Evolutionary conservation across 2,797 vertebrate species (phyloP), one percentile per base, ranked within the genome.

Genomic region (Urophycis tenuis): DNA sequence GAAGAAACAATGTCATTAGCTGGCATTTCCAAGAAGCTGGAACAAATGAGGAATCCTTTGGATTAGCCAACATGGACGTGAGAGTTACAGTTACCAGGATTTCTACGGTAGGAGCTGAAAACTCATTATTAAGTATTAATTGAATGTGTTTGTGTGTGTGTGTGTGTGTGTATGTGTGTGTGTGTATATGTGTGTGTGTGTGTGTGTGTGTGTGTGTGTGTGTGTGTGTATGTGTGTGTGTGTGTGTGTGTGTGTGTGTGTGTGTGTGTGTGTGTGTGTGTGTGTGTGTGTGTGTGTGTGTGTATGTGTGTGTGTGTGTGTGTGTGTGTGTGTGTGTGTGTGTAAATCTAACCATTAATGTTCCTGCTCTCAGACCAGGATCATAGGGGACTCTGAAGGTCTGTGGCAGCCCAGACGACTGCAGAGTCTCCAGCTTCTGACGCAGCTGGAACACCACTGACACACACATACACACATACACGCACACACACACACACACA

Each of bases 381-480:
- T 99, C 97, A 77, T 99, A 99, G 0, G 97, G 98, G 64, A 99
- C 96, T 89, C 94, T 93, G 85, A 99, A 99, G 88, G 92, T 96
- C 82, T 95, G 87, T 0, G 97, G 98, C 79, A 99, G 92, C 80
- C 93, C 94, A 3, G 92, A 95, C 60, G 81, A 91, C 85, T 98
- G 96, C 35, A 99, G 90, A 78, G 86, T 93, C 93, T 98, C 97
- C 91, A 99, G 93, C 84, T 96, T 99, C 91, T 98, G 96, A 78
- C 96, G 95, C 85, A 99, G 87, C 87, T 97, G 97, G 73, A 91
- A 89, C 88, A 99, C 93, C 89, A 98, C 98, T 99, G 88, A 77
- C 76, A 80, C 36, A 2, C 74, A 76, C 7, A 36, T 39, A 75
- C 74, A 75, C 45, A 64, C 74, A 60, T 31, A 35, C 15, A 60